Percentiles rank a stretch among this genome's conserved stretches.
phyloP scores from a whole-genome alignment of 1,140 invertebrate genomes.

The Meloidogyne hapla region DNA sequence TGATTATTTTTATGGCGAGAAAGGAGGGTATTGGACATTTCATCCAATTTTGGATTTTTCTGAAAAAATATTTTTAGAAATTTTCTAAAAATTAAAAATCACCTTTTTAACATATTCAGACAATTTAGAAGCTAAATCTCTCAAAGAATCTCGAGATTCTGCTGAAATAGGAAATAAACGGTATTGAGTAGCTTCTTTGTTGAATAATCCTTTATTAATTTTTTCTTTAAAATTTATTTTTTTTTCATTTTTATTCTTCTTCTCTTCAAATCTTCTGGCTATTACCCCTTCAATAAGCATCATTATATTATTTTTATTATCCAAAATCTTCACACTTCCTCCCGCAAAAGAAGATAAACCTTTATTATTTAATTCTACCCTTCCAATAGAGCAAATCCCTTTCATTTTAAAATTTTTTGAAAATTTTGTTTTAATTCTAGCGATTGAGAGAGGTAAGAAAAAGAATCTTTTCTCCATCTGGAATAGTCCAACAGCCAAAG shows the following conservation, averaged over 20 bases:
- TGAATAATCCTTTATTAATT: not conserved
- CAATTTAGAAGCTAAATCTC: not conserved
- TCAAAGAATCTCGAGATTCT: slow-evolving; percentile 1
- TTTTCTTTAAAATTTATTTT: not conserved
- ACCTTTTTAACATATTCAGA: not conserved
- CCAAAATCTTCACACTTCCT: not conserved
- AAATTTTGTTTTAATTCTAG: not conserved
- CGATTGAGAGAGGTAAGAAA: not conserved
- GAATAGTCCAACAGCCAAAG: not conserved
- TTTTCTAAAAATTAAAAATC: not conserved
- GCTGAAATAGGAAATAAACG: not conserved
- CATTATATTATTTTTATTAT: not conserved
- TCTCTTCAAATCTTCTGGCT: not conserved
- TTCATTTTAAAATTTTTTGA: not conserved
- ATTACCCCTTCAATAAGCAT: not conserved
- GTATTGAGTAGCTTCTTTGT: not conserved
- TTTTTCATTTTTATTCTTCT: not conserved
- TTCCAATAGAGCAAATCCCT: not conserved
- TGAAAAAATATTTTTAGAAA: not conserved
- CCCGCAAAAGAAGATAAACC: not conserved
- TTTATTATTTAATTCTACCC: not conserved
- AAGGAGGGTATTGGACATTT: not conserved
- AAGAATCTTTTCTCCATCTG: not conserved
- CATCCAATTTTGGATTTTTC: not conserved
- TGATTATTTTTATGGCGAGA: not conserved